phyloP scores from a whole-genome alignment of 2,888 invertebrate species.

The Eupithecia exiguata region DNA sequence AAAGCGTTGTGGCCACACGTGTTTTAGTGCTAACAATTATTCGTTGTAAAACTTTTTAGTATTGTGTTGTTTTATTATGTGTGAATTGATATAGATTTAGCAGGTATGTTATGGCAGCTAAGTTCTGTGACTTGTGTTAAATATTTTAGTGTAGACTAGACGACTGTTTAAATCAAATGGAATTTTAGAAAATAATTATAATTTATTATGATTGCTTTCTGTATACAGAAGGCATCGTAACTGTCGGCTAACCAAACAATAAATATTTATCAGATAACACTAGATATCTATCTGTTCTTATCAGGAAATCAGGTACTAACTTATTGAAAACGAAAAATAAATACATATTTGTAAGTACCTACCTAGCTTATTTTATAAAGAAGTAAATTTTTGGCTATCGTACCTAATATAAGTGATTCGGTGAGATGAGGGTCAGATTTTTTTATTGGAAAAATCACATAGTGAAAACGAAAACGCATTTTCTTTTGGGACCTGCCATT shows the following conservation, averaged over 20 bases:
- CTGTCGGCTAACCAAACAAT: not conserved
- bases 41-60: conserved; percentile 2
- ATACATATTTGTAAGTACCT: not conserved
- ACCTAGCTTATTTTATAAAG: not conserved
- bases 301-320: not conserved
- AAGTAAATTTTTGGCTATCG: not conserved
- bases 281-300: not conserved
- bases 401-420: too few species aligned
- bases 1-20: not conserved
- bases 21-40: not conserved
- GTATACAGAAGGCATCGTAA: not conserved
- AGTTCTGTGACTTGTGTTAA: not conserved
- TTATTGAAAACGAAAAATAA: not conserved
- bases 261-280: not conserved
- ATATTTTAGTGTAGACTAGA: not conserved
- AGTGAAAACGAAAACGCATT: not conserved
- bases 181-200: not conserved
- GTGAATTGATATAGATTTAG: not conserved
- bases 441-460: not conserved
- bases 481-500: not conserved
- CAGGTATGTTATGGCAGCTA: conserved; percentile 5
- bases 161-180: not conserved
- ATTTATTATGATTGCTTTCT: not conserved
- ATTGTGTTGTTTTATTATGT: conserved; percentile 12
- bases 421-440: not conserved